Conservation (phyloP, 2,797 vertebrate species). For the Nothura maculosa region DNA sequence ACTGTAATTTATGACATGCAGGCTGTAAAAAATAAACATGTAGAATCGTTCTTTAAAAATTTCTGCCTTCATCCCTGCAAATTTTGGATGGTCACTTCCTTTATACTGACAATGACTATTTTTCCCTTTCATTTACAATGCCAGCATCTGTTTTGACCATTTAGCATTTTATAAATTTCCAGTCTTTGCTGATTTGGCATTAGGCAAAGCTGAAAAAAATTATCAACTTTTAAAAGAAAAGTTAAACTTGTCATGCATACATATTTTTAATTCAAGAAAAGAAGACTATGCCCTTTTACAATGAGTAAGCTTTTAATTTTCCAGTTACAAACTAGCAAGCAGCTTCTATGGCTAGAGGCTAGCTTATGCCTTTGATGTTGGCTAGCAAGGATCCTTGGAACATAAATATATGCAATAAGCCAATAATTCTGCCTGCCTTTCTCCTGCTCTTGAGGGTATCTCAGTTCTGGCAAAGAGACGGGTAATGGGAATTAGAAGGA, state of each 20-base stretch:
- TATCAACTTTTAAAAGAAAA: background rate
- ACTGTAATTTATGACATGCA: background rate
- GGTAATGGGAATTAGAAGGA: conserved; percentile 82
- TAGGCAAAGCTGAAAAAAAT: background rate
- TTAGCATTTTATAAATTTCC: background rate
- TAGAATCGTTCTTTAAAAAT: too few relatives aligned
- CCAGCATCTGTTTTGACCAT: background rate
- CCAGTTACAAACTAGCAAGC: conserved; percentile 54
- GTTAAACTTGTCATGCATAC: background rate
- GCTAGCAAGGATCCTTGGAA: conserved; percentile 72
- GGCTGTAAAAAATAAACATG: background rate
- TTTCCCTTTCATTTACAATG: background rate
- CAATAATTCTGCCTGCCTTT: conserved; percentile 78
- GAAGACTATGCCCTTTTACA: background rate
- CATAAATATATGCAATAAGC: conserved; percentile 80
- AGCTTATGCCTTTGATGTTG: conserved; percentile 62
- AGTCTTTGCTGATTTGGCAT: background rate
- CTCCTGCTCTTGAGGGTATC: conserved; percentile 76
- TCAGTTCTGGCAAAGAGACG: conserved; percentile 79
- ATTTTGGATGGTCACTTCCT: background rate
- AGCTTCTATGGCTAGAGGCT: conserved; percentile 38
- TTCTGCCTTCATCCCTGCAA: background rate
- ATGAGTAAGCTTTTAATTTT: conserved; percentile 42
- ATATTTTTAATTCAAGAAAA: background rate
- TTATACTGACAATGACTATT: background rate